A percentile compares a stretch with the other conserved stretches of the same genome.
These are phyloP conservation scores for Leucophenga varia DNA, from an alignment of 1,140 invertebrate genomes.

Conservation along the genomic window DNA sequence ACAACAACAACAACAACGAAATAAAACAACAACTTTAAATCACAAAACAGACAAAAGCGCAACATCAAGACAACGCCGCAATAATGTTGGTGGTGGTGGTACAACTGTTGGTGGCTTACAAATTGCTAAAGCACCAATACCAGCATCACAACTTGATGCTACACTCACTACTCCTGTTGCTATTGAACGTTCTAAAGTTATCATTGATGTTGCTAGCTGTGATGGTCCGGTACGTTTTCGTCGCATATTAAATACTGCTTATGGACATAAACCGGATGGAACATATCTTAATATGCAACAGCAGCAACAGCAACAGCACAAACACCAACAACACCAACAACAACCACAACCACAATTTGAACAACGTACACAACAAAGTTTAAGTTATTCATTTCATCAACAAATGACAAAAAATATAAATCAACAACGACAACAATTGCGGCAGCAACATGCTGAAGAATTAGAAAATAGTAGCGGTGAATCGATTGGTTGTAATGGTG, in stretches of 20 bases:
- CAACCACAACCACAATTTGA: constrained; percentile 14
- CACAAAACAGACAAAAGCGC: constrained; percentile 2
- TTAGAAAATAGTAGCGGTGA: constrained; percentile 36
- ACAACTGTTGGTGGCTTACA: constrained; percentile 24
- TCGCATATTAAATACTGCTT: constrained; percentile 74
- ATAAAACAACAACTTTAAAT: no score
- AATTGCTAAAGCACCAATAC: constrained; percentile 33
- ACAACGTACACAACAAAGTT: constrained; percentile 49
- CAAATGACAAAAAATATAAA: constrained; percentile 55
- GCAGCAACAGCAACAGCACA: neutral
- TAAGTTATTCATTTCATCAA: constrained; percentile 52
- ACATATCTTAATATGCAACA: constrained; percentile 27
- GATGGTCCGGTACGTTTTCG: constrained; percentile 85
- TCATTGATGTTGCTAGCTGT: constrained; percentile 81
- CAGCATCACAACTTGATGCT: constrained; percentile 29
- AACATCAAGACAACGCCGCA: constrained; percentile 1
- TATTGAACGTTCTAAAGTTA: constrained; percentile 56
- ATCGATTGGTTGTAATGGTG: constrained; percentile 6
- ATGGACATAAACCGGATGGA: constrained; percentile 58
- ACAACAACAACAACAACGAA: no score
- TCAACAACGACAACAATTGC: constrained; percentile 37
- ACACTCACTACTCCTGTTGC: neutral
- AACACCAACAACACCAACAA: constrained; percentile 5
- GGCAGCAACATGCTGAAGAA: constrained; percentile 58
- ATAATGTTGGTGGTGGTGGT: neutral